These are phyloP conservation scores for Climacteris rufus DNA, from an alignment of 2,113 vertebrate species.

Conservation along the genomic window DNA sequence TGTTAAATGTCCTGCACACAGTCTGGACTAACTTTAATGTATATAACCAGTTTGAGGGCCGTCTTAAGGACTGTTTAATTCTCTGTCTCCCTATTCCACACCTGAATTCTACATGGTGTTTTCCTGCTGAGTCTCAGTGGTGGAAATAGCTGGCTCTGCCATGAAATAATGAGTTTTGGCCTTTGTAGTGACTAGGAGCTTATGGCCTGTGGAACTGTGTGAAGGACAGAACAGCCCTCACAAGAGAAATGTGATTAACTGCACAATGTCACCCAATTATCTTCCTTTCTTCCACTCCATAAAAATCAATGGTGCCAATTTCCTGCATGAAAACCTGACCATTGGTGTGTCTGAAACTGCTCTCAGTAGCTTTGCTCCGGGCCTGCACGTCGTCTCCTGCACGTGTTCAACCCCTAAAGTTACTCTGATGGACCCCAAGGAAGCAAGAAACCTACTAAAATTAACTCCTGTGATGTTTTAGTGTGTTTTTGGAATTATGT, in stretches of 20 bases:
- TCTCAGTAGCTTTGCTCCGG: neutral
- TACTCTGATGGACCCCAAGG: neutral
- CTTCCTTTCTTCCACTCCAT: neutral
- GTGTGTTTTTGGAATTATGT: neutral
- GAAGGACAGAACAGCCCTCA: neutral
- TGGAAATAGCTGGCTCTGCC: neutral
- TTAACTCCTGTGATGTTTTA: neutral
- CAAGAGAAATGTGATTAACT: neutral
- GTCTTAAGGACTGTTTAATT: neutral
- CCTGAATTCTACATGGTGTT: neutral
- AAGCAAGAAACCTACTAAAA: neutral
- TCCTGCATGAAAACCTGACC: neutral
- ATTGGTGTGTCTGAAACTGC: neutral
- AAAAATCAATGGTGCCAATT: neutral
- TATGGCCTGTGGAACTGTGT: neutral
- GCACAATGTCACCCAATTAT: neutral
- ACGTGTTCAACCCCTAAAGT: fast-evolving
- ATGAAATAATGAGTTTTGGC: neutral
- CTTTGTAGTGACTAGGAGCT: neutral
- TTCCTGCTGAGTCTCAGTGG: neutral
- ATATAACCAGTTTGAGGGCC: neutral
- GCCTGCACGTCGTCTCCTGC: neutral
- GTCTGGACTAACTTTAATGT: neutral
- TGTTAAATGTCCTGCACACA: fast-evolving
- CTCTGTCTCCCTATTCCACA: neutral